Base-by-base conservation (phyloP, 2,888 invertebrate species). In the Plebejus anna region DNA sequence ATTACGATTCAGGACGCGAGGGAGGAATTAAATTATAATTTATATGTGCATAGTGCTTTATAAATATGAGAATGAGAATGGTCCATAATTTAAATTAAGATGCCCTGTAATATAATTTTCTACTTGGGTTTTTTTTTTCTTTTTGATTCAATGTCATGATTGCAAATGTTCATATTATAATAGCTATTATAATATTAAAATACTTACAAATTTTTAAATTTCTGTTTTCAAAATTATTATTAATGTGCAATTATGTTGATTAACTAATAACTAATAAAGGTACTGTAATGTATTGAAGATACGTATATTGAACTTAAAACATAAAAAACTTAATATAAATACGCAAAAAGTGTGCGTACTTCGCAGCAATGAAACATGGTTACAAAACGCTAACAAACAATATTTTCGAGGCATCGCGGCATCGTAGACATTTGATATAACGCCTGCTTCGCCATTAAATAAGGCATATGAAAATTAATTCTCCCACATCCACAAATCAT, bases 401-500 rank as follows among this genome's bases (percentile, higher is more conserved):
- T 66, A 61, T 28, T 61, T 66, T 16, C 32, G 13, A 66, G 66
- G 0, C 13, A 22, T 22, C 22, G 22, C 22, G 22, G 22, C 22
- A 22, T 0, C 6, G 66, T 4, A 36, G 66, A 5, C 32, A 36
- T 66, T 66, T 32, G 28, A 28, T 66, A 13, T 13, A 36, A 66
- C 32, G 66, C 32, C 66, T 66, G 32, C 28, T 28, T 66, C 13
- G 66, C 66, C 32, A 66, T 32, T 66, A 66, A 66, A 66, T 36
- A 66, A 66, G 66, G 66, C 66, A 16, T 32, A 32, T 66, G 66
- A 66, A 66, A 66, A 66, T 36, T 1, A 66, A 66, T 36, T 66
- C 11, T 28, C 32, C 66, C 66, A 66, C 66, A 66, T 66, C 66
- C 66, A 66, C 66, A 66, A 66, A 66, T 66, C 66, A 66, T 66